Evolutionary conservation across 2,113 vertebrate genomes (phyloP).

Genomic region (Bos indicus): DNA sequence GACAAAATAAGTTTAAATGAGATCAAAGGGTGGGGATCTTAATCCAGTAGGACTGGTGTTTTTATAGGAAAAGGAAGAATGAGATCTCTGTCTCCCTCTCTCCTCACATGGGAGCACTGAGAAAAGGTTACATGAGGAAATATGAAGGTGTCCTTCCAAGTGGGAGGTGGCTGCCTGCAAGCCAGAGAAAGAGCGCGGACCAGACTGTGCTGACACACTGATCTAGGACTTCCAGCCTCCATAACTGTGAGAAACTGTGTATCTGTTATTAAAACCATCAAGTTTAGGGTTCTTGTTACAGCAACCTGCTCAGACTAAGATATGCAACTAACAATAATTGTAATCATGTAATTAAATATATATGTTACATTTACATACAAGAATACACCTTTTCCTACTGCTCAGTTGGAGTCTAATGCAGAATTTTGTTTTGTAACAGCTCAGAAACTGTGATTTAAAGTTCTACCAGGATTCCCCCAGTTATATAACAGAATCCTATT

Average conservation of each 20-base stretch:
- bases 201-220: too few species aligned
- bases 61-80: not conserved
- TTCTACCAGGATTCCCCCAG: not conserved
- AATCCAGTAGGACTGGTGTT: not conserved
- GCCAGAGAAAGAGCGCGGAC: not conserved
- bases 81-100: not conserved
- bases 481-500: not conserved
- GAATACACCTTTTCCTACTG: not conserved
- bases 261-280: not conserved
- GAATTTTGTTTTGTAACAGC: not conserved
- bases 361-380: not conserved
- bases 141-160: not conserved
- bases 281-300: not conserved
- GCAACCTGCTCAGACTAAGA: not conserved
- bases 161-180: not conserved
- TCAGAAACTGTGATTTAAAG: not conserved
- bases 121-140: not conserved
- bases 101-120: fast-evolving
- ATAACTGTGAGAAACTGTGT: not conserved
- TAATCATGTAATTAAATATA: not conserved
- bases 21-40: not conserved
- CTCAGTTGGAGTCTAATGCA: not conserved
- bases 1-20: not conserved
- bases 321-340: not conserved
- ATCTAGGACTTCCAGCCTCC: not conserved